Base-by-base conservation (phyloP, 2,797 vertebrate species). In the Spondyliosoma cantharus region DNA sequence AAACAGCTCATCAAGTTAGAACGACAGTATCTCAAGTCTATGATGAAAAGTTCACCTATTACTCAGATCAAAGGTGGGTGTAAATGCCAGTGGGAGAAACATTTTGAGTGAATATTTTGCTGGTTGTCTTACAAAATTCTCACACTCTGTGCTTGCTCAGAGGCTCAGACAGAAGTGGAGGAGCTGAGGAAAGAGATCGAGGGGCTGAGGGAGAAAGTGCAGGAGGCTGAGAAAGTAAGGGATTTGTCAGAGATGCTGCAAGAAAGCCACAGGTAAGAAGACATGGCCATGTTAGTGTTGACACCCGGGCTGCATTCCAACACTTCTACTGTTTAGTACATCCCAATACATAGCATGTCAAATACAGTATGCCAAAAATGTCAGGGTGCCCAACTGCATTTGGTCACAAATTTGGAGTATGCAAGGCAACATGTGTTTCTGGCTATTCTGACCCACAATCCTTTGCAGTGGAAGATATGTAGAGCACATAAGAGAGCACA, bases 261-360 rank as follows among this genome's bases (percentile, higher is more conserved):
- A 71, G 95, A 95, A 89, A 95, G 94, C 86, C 95, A 95, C 88
- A 94, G 92, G 96, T 95, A 80, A 69, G 72, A 74, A 48, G 53
- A 74, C 60, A 2, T 0, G 0, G 6, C 12, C 25, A 45, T 58
- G 3, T 74, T 27, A 45, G 12, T 48, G 11, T 15, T 69, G 3
- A 53, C 11, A 42, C 56, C 37, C 4, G 49, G 32, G 7, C 32
- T 37, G 32, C 32, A 37, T 37, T 37, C 37, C 37, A 37, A 37
- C 37, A 37, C 37, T 37, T 9, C 9, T 3, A 11, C 37, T 9
- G 37, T 37, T 37, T 37, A 37, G 37, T 11, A 37, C 37, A 37
- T 37, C 37, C 37, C 37, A 37, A 37, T 37, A 37, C 37, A 37
- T 37, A 37, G 37, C 37, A 37, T 37, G 9, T 37, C 37, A 37